Percentiles rank a stretch among this genome's conserved stretches.
Conservation (phyloP, 1,140 invertebrate species). For the Drosophila nikananu region DNA sequence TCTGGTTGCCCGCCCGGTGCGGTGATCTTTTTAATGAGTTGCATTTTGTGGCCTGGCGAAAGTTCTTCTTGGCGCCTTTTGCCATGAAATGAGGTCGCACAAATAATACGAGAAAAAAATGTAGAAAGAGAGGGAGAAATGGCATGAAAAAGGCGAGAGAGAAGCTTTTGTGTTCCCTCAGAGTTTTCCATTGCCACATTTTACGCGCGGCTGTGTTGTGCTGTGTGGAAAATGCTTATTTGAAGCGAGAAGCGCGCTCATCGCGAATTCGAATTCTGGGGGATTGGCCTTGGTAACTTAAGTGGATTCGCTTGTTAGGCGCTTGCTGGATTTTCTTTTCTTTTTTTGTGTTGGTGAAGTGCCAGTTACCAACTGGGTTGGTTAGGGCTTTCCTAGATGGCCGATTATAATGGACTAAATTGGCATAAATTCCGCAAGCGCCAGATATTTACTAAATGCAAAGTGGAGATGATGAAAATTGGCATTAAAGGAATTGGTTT, state of each 20-base stretch:
- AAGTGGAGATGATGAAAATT: constrained; percentile 36
- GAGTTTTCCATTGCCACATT: constrained; percentile 37
- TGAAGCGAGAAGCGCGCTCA: constrained; percentile 30
- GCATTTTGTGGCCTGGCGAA: constrained; percentile 71
- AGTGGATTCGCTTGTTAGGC: constrained; percentile 57
- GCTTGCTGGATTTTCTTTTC: constrained; percentile 8
- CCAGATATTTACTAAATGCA: constrained; percentile 20
- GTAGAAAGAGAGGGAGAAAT: not conserved
- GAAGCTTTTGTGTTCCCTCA: constrained; percentile 47
- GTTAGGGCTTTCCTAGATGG: constrained; percentile 27
- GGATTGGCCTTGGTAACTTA: constrained; percentile 59
- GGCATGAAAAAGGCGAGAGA: constrained; percentile 18
- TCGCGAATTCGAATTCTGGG: constrained; percentile 48
- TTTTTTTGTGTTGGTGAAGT: constrained; percentile 23
- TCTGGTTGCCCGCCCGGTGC: constrained; percentile 41
- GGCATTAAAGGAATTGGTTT: not conserved
- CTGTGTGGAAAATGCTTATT: constrained; percentile 46
- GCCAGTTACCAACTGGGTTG: constrained; percentile 37
- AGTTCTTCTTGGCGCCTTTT: constrained; percentile 66
- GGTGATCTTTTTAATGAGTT: constrained; percentile 83
- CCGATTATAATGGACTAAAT: constrained; percentile 41
- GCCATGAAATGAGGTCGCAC: constrained; percentile 69
- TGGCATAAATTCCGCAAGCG: constrained; percentile 31
- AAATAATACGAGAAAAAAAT: constrained; percentile 26
- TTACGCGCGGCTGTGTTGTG: constrained; percentile 20